Evolutionary conservation across 2,888 invertebrate species (phyloP).

Genomic region (Cosmorhoe ocellata): DNA sequence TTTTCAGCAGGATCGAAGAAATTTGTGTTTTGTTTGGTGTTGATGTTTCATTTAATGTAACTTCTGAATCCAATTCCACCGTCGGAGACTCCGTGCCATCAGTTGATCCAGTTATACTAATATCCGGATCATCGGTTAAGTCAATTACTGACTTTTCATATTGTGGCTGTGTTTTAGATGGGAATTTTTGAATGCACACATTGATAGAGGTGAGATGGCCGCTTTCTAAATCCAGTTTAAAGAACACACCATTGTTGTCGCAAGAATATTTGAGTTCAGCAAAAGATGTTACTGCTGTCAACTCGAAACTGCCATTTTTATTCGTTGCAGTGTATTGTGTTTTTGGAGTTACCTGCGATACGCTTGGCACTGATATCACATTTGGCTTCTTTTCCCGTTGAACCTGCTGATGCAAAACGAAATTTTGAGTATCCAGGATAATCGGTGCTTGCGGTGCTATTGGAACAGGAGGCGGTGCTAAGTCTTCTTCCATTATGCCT

Average conservation of each 20-base stretch:
- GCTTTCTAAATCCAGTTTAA: slow-evolving; percentile 57
- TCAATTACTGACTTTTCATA: slow-evolving; percentile 49
- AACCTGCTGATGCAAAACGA: slow-evolving; percentile 6
- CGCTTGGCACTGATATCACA: neutral
- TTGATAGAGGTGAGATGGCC: slow-evolving; percentile 58
- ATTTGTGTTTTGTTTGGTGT: neutral
- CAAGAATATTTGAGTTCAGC: slow-evolving; percentile 59
- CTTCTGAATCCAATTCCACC: neutral
- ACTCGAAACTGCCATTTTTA: slow-evolving; percentile 24
- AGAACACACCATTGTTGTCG: slow-evolving; percentile 55
- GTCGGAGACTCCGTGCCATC: neutral
- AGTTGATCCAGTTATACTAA: slow-evolving; percentile 18
- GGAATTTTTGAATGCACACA: slow-evolving; percentile 55
- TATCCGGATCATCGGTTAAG: slow-evolving; percentile 57
- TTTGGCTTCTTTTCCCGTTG: neutral
- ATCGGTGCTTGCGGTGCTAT: slow-evolving; percentile 9
- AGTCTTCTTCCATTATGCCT: slow-evolving; percentile 67
- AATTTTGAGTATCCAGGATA: slow-evolving; percentile 15
- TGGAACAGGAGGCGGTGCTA: slow-evolving; percentile 26
- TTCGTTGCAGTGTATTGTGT: slow-evolving; percentile 10
- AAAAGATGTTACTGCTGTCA: slow-evolving; percentile 54
- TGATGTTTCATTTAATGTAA: neutral
- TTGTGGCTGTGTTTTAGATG: slow-evolving; percentile 4
- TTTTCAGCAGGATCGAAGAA: slow-evolving; percentile 18
- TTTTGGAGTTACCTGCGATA: neutral